Conservation (phyloP, 2,888 invertebrate species). For the Melitaea athalia region DNA sequence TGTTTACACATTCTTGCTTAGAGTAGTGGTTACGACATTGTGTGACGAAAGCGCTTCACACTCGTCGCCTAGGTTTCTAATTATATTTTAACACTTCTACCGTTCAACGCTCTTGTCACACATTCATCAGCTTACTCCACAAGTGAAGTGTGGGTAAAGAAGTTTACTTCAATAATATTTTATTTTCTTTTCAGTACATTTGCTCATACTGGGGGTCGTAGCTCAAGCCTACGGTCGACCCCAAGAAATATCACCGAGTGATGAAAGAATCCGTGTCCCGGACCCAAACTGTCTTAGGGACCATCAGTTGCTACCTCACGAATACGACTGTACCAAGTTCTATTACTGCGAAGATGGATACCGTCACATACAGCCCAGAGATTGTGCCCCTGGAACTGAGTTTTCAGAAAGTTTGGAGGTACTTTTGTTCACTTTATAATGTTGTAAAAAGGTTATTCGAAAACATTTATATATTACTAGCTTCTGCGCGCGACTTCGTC, state of each 20-base stretch:
- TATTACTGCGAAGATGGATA: constrained; percentile 68
- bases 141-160: too few species aligned
- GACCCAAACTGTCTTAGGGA: constrained; percentile 76
- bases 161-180: neutral
- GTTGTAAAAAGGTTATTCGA: neutral
- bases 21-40: too few species aligned
- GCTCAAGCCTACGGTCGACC: constrained; percentile 47
- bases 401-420: constrained; percentile 46
- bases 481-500: too few species aligned
- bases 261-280: constrained; percentile 59
- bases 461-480: too few species aligned
- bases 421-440: neutral
- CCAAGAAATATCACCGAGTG: constrained; percentile 12
- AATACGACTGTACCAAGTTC: constrained; percentile 65
- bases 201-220: constrained; percentile 37
- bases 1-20: too few species aligned
- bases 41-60: too few species aligned
- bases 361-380: constrained; percentile 46
- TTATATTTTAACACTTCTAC: too few species aligned
- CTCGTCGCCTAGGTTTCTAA: too few species aligned
- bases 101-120: too few species aligned
- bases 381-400: constrained; percentile 59
- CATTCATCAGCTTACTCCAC: too few species aligned
- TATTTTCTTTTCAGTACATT: neutral
- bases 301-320: constrained; percentile 59